phyloP scores from a whole-genome alignment of 2,797 vertebrate genomes.

The Sternarchorhynchus goeldii region DNA sequence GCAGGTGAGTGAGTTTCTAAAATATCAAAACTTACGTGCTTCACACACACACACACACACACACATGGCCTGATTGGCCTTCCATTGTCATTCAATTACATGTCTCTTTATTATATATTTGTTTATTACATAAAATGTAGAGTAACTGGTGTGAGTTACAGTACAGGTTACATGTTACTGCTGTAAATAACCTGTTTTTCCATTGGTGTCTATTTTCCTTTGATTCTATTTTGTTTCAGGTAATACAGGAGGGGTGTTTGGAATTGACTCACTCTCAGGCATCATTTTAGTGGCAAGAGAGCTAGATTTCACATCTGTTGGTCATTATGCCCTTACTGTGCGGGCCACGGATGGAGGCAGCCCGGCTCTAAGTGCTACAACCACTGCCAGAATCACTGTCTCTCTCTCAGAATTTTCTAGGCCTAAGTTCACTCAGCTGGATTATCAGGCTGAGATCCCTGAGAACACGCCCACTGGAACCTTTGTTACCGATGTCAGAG shows the following conservation, averaged over 20 bases:
- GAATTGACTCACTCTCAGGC: constrained; percentile 87
- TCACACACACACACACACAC: background rate
- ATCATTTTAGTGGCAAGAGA: constrained; percentile 86
- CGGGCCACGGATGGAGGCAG: constrained; percentile 87
- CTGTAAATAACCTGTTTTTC: constrained; percentile 2
- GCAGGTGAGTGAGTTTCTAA: constrained; percentile 85
- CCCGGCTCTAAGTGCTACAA: constrained; percentile 85
- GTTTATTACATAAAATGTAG: constrained; percentile 25
- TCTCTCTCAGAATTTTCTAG: constrained; percentile 87
- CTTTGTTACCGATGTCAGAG: constrained; percentile 82
- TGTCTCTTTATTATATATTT: constrained; percentile 10
- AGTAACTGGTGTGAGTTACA: constrained; percentile 19
- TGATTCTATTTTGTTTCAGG: constrained; percentile 72
- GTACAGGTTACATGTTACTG: constrained; percentile 18
- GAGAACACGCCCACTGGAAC: constrained; percentile 82
- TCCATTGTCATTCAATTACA: constrained; percentile 4
- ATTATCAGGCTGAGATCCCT: constrained; percentile 90
- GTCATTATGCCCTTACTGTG: constrained; percentile 87
- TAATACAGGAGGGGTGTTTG: constrained; percentile 87
- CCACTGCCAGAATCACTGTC: constrained; percentile 82
- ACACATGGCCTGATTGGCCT: constrained; percentile 7
- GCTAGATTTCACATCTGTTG: constrained; percentile 82
- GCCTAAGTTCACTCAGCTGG: constrained; percentile 87
- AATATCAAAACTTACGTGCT: background rate
- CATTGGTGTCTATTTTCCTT: constrained; percentile 27